These are phyloP conservation scores for Andrena cerasifolii DNA, from an alignment of 1,140 invertebrate genomes.

Conservation along the genomic window DNA sequence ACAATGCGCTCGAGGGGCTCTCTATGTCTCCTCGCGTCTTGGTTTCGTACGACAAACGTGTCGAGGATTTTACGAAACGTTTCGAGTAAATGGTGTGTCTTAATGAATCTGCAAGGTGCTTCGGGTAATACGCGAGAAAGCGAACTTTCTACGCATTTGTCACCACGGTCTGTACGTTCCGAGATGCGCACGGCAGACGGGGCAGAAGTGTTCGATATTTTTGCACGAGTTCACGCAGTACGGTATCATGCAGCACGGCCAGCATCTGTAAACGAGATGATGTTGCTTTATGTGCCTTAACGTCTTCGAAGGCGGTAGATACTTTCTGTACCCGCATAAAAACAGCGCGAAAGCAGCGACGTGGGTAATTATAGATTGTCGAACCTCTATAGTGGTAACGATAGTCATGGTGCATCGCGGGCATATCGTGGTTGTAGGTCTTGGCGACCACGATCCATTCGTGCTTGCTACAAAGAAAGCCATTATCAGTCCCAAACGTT, in stretches of 20 bases:
- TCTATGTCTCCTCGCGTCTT: too few species aligned
- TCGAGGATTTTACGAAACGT: neutral
- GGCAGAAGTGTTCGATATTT: slow-evolving; percentile 83
- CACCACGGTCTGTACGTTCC: slow-evolving; percentile 79
- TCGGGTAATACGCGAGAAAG: slow-evolving; percentile 11
- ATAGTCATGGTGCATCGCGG: slow-evolving; percentile 74
- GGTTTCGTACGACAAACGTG: too few species aligned
- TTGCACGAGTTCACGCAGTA: slow-evolving; percentile 83
- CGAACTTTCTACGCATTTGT: slow-evolving; percentile 24
- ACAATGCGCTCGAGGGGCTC: neutral
- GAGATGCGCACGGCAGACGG: slow-evolving; percentile 82
- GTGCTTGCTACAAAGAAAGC: slow-evolving; percentile 36
- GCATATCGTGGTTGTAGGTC: slow-evolving; percentile 74
- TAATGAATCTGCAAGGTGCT: neutral
- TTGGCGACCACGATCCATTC: slow-evolving; percentile 64
- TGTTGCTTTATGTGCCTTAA: neutral
- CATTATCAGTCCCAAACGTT: neutral
- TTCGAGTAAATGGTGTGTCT: neutral
- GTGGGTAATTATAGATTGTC: slow-evolving; percentile 72
- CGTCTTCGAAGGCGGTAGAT: neutral
- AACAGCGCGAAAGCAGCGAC: slow-evolving; percentile 66
- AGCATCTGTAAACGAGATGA: slow-evolving; percentile 80
- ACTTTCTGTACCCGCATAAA: slow-evolving; percentile 50
- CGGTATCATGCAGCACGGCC: slow-evolving; percentile 82
- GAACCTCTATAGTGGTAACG: slow-evolving; percentile 70